phyloP scores from a whole-genome alignment of 2,113 vertebrate species.

The Halichoeres trimaculatus region DNA sequence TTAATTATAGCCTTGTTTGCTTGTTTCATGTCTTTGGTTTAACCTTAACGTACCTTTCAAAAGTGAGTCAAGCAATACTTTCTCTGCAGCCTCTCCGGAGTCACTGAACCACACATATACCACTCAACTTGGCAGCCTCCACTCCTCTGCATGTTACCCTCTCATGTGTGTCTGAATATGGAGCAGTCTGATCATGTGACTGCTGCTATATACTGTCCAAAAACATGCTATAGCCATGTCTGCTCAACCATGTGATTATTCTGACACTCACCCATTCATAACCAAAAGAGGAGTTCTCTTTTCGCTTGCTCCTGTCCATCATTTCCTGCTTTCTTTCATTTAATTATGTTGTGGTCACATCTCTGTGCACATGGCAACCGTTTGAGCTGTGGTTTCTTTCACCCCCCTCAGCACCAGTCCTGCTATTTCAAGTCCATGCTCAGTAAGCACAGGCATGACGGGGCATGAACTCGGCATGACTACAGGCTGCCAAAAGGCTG shows the following conservation, averaged over 20 bases:
- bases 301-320: constrained; percentile 31
- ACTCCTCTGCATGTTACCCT: constrained; percentile 7
- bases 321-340: constrained; percentile 55
- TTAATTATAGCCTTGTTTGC: background rate
- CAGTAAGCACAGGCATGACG: constrained; percentile 78
- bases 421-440: constrained; percentile 77
- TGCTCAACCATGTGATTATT: constrained; percentile 30
- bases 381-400: constrained; percentile 51
- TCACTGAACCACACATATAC: constrained; percentile 18
- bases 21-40: background rate
- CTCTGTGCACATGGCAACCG: constrained; percentile 68
- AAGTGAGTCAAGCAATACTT: background rate
- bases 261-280: constrained; percentile 16
- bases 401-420: constrained; percentile 46
- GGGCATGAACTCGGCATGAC: constrained; percentile 74
- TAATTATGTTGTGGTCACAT: constrained; percentile 70
- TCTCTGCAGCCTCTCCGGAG: background rate
- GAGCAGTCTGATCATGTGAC: constrained; percentile 8
- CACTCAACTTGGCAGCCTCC: constrained; percentile 1
- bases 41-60: background rate
- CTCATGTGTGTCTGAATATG: constrained; percentile 14
- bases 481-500: constrained; percentile 64
- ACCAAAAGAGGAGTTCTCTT: constrained; percentile 38
- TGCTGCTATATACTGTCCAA: background rate
- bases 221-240: constrained; percentile 22